Percentiles rank a stretch among this genome's conserved stretches.
phyloP scores from a whole-genome alignment of 2,888 invertebrate genomes.

The Drosophila bunnanda region DNA sequence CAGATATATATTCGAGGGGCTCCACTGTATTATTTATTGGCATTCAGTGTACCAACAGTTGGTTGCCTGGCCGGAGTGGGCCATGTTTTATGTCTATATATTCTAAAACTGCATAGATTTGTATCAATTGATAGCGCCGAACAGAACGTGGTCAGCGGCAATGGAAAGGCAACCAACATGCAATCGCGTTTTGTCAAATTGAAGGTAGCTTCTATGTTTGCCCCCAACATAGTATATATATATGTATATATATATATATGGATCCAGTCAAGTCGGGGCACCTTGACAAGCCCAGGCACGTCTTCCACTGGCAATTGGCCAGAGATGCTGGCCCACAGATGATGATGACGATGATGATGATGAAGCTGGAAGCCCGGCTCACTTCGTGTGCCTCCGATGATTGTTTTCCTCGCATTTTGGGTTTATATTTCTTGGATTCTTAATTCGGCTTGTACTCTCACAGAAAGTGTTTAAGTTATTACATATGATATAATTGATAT shows the following conservation, averaged over 20 bases:
- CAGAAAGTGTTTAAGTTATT: neutral
- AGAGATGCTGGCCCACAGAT: conserved; percentile 30
- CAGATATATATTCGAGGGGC: conserved; percentile 41
- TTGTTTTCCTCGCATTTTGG: conserved; percentile 35
- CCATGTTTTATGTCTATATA: conserved; percentile 74
- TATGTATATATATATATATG: conserved; percentile 5
- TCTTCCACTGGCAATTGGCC: conserved; percentile 60
- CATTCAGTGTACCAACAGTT: conserved; percentile 65
- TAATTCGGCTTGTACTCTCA: conserved; percentile 11
- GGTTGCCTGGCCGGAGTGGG: conserved; percentile 19
- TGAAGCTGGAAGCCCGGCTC: conserved; percentile 23
- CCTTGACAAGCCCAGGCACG: conserved; percentile 76
- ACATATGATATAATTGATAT: no score
- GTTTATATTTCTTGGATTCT: conserved; percentile 21
- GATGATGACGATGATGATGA: conserved; percentile 9
- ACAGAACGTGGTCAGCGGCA: conserved; percentile 52
- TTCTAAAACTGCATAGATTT: conserved; percentile 69
- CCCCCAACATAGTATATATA: conserved; percentile 23
- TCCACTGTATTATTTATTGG: conserved; percentile 80
- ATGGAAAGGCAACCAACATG: conserved; percentile 50
- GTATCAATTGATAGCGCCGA: conserved; percentile 73
- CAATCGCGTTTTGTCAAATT: conserved; percentile 66
- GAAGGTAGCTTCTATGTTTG: conserved; percentile 58
- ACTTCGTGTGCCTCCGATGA: conserved; percentile 45
- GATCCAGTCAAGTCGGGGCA: conserved; percentile 49